Evolutionary conservation across 2,888 invertebrate genomes (phyloP).

Genomic region (Augiades crinisus): DNA sequence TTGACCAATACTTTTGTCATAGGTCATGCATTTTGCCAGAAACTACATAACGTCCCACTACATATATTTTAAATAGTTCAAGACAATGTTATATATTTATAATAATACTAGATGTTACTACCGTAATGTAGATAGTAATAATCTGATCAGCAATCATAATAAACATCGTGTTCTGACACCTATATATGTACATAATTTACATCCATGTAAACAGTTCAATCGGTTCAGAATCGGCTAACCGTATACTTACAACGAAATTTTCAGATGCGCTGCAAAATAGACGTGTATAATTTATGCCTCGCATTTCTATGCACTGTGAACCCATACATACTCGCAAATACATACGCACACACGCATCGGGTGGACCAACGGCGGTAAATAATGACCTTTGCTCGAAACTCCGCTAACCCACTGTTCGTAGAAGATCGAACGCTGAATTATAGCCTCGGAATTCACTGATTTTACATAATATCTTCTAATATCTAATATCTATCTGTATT

Average conservation of each 20-base stretch:
- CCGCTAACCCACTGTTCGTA: slow-evolving; percentile 22
- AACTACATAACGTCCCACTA: no score
- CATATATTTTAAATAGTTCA: not conserved
- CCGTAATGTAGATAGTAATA: no score
- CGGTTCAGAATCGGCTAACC: not conserved
- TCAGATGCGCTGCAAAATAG: slow-evolving; percentile 12
- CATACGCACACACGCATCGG: slow-evolving; percentile 2
- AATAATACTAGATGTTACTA: no score
- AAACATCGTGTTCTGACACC: no score
- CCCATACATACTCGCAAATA: not conserved
- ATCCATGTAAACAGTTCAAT: no score
- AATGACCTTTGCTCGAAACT: slow-evolving; percentile 26
- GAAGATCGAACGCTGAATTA: slow-evolving; percentile 24
- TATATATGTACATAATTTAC: no score
- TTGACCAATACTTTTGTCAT: no score
- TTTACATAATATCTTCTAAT: slow-evolving; percentile 9
- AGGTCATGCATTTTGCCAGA: no score
- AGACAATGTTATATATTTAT: no score
- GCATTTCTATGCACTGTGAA: slow-evolving; percentile 12
- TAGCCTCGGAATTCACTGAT: slow-evolving; percentile 12
- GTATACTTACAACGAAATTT: not conserved
- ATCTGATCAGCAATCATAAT: no score
- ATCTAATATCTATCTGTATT: no score
- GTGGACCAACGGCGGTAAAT: slow-evolving; percentile 23
- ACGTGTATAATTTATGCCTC: slow-evolving; percentile 19